Base-by-base conservation (phyloP, 1,140 invertebrate genomes). In the Macrobrachium nipponense region DNA sequence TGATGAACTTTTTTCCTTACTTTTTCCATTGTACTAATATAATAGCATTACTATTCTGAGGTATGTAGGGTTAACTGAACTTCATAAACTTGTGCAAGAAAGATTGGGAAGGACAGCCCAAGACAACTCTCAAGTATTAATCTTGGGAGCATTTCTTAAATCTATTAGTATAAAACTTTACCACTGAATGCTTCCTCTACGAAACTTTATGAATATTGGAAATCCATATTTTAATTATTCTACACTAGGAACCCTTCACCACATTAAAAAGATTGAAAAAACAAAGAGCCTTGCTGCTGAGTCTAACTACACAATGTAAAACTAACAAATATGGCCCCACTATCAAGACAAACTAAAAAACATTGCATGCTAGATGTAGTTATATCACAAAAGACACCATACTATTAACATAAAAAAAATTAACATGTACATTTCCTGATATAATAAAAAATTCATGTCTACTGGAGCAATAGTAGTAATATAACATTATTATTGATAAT, bases 301-400 rank as follows among this genome's bases (percentile, higher is more conserved):
- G 76, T 79, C 84, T 86, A 86, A 79, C 84, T 86, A 86, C 15
- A 80, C 68, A 86, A 62, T 86, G 77, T 86, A 86, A 86, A 78
- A 86, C 84, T 86, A 86, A 86, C 84, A 86, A 86, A 86, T 86
- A 86, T 86, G 84, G 84, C 84, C 84, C 84, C 84, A 86, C 84
- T 86, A 86, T 86, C n/a, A 80, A 86, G 77, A 80, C 78, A 80
- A 86, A 80, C 76, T 79, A 80, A 86, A 86, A 86, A 86, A 86
- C 84, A 86, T 62, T 86, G 84, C 84, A 86, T 86, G 84, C 84
- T 86, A 80, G 76, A 86, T 79, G 77, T 86, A n/a, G n/a, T n/a
- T n/a, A 86, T 86, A 86, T 86, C 84, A 86, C 84, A 86, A 86
- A 72, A 86, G 84, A 86, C 84, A 86, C 84, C 84, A 80, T 86